These are phyloP conservation scores for Abramis brama DNA, from an alignment of 2,113 vertebrate species.

Conservation along the genomic window DNA sequence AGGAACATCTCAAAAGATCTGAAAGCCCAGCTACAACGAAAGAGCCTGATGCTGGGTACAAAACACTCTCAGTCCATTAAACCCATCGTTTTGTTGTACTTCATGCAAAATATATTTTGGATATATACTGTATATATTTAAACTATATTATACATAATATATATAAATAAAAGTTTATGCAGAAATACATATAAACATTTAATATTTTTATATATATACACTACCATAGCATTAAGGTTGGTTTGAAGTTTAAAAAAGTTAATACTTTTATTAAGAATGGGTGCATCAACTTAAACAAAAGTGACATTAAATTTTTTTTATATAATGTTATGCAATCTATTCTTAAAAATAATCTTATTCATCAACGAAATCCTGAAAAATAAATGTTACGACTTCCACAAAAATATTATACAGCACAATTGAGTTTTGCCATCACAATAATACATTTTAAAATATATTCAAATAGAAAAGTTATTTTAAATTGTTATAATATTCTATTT, in stretches of 20 bases:
- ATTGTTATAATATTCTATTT: neutral
- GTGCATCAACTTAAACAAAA: neutral
- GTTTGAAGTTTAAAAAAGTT: neutral
- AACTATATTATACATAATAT: neutral
- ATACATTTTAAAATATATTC: neutral
- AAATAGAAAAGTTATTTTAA: neutral
- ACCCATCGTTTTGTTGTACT: too few relatives aligned
- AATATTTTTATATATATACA: neutral
- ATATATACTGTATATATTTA: neutral
- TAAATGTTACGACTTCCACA: too few relatives aligned
- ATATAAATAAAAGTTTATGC: neutral
- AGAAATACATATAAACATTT: neutral
- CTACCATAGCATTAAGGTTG: neutral
- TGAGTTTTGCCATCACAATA: neutral
- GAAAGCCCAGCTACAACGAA: slow-evolving; percentile 72
- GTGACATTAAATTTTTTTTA: too few relatives aligned
- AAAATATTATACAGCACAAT: neutral
- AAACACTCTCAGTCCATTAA: neutral
- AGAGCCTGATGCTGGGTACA: slow-evolving; percentile 72
- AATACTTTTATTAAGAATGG: neutral
- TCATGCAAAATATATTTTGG: neutral
- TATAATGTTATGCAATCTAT: neutral
- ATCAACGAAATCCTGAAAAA: neutral
- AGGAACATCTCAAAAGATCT: slow-evolving; percentile 68
- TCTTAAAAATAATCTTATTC: neutral